Conservation (phyloP, 2,113 vertebrate species). For the Sylvietta virens region DNA sequence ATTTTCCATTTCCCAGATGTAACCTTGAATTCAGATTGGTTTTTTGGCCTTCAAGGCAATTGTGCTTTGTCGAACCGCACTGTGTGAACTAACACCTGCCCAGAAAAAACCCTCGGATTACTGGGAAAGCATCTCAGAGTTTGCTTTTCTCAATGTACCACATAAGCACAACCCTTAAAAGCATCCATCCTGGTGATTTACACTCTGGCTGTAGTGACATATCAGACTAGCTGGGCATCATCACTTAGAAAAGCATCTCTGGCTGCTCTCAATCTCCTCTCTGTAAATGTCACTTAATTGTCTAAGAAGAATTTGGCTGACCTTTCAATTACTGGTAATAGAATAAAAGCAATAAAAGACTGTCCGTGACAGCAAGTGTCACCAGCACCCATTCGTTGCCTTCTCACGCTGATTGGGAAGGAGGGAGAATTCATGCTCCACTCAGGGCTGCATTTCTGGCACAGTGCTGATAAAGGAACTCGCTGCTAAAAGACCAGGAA, state of each 20-base stretch:
- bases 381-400: background rate
- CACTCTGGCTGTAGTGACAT: background rate
- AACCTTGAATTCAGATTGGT: background rate
- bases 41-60: background rate
- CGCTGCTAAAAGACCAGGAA: background rate
- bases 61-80: background rate
- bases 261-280: background rate
- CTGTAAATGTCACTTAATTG: slow-evolving; percentile 49
- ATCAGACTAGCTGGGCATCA: background rate
- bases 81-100: background rate
- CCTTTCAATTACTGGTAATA: slow-evolving; percentile 53
- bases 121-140: background rate
- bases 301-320: slow-evolving; percentile 40
- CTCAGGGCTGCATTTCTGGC: background rate
- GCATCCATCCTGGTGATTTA: background rate
- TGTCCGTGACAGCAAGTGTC: background rate
- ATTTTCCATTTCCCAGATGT: background rate
- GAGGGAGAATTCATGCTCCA: background rate
- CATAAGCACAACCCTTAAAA: background rate
- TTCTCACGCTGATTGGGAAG: background rate
- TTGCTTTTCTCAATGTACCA: background rate
- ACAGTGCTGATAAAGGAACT: background rate
- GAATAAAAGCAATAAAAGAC: slow-evolving; percentile 43
- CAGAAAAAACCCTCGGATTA: background rate
- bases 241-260: background rate